These are phyloP conservation scores for Drosophila fulvimacula DNA, from an alignment of 2,888 invertebrate species.

Conservation along the genomic window DNA sequence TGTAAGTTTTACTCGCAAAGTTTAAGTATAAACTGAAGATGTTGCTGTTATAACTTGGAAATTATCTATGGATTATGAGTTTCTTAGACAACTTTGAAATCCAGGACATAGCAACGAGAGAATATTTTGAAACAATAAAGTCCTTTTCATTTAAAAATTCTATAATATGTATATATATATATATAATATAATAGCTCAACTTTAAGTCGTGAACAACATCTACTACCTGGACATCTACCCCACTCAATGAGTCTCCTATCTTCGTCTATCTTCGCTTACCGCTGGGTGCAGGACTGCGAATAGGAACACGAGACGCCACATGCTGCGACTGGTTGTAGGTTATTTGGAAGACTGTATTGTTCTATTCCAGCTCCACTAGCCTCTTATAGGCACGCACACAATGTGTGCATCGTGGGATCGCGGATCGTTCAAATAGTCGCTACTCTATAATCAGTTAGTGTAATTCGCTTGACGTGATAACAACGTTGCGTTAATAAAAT, in stretches of 20 bases:
- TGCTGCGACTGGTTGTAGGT: constrained; percentile 14
- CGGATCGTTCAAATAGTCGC: constrained; percentile 8
- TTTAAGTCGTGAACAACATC: not conserved
- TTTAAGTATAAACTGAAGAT: too few relatives aligned
- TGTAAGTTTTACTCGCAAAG: too few relatives aligned
- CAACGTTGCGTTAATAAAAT: constrained; percentile 46
- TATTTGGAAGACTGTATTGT: constrained; percentile 12
- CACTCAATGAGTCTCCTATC: not conserved
- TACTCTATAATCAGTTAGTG: constrained; percentile 57
- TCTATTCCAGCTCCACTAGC: not conserved
- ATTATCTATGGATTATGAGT: too few relatives aligned
- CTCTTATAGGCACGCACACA: constrained; percentile 34
- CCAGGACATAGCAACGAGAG: too few relatives aligned
- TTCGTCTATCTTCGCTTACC: constrained; percentile 35
- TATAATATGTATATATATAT: too few relatives aligned
- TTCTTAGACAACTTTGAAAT: too few relatives aligned
- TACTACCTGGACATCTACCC: not conserved
- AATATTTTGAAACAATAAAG: too few relatives aligned
- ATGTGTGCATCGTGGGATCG: constrained; percentile 10
- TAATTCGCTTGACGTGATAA: constrained; percentile 50
- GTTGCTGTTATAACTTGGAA: too few relatives aligned
- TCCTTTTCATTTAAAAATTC: too few relatives aligned
- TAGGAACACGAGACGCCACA: constrained; percentile 43
- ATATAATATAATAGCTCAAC: not conserved
- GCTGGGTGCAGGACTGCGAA: constrained; percentile 27